A percentile compares a stretch with the other conserved stretches of the same genome.
Evolutionary conservation across 2,797 vertebrate genomes (phyloP).

Genomic region (Myiothlypis coronata): DNA sequence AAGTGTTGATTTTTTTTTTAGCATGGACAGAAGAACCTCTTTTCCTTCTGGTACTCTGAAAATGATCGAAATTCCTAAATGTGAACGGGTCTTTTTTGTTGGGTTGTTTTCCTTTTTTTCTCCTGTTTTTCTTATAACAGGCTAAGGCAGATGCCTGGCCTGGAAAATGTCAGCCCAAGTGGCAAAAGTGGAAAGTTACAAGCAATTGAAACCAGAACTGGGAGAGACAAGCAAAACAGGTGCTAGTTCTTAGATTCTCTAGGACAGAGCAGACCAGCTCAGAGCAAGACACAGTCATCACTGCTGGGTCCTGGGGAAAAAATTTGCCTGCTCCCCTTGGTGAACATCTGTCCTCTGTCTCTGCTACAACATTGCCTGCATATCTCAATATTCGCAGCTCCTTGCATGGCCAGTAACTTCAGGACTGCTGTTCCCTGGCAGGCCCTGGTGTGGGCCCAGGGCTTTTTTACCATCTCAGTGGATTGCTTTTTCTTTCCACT

Average conservation of each 20-base stretch:
- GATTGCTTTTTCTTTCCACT: not conserved
- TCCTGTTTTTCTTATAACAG: not conserved
- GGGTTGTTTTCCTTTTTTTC: not conserved
- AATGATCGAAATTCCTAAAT: not conserved
- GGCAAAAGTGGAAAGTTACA: conserved; percentile 26
- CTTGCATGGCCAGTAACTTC: not conserved
- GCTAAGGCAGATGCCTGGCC: not conserved
- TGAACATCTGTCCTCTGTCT: not conserved
- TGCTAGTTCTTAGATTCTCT: not conserved
- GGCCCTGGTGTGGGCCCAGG: not conserved
- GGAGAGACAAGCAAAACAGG: not conserved
- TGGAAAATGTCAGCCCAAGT: conserved; percentile 31
- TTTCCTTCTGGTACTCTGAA: not conserved
- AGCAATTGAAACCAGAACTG: conserved; percentile 15
- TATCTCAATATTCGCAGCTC: accelerated
- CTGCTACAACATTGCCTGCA: not conserved
- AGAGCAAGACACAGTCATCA: not conserved
- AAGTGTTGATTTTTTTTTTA: conserved; percentile 3
- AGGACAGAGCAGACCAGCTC: not conserved
- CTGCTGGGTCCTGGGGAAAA: not conserved
- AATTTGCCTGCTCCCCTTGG: accelerated
- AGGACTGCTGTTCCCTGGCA: not conserved
- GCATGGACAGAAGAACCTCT: not conserved
- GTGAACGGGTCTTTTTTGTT: not conserved
- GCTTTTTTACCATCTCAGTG: not conserved